Conservation (phyloP, 2,888 invertebrate species). For the Acleris laterana region DNA sequence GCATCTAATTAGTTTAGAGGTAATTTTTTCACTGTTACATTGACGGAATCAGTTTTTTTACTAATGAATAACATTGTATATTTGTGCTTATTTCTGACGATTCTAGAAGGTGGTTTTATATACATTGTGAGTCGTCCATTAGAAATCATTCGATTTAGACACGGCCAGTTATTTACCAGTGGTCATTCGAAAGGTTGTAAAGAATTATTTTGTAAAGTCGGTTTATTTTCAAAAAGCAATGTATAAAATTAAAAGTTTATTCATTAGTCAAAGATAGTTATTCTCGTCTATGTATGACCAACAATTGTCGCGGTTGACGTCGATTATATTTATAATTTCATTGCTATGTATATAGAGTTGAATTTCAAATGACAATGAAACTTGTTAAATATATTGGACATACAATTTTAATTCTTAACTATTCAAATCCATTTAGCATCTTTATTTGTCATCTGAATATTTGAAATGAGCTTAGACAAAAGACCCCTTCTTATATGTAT, state of each 20-base stretch:
- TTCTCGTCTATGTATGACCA: constrained; percentile 1
- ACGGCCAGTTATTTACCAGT: no score
- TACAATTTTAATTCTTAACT: neutral
- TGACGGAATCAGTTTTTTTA: neutral
- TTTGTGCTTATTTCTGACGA: no score
- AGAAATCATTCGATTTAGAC: no score
- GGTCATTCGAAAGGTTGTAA: neutral
- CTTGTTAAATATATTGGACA: neutral
- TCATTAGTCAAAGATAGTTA: neutral
- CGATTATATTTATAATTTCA: neutral
- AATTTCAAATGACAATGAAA: neutral
- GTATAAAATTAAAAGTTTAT: neutral
- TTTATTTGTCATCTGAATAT: no score
- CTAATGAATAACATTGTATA: no score
- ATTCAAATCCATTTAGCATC: no score
- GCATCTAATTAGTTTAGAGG: constrained; percentile 26
- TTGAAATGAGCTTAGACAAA: neutral
- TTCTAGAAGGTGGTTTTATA: no score
- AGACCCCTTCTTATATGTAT: no score
- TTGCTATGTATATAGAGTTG: constrained; percentile 4
- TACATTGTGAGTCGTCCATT: no score
- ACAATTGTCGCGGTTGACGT: neutral
- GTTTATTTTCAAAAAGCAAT: constrained; percentile 4
- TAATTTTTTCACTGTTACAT: constrained; percentile 23
- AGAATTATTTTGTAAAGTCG: neutral